Conservation (phyloP, 1,140 invertebrate genomes). For the Wasmannia auropunctata region DNA sequence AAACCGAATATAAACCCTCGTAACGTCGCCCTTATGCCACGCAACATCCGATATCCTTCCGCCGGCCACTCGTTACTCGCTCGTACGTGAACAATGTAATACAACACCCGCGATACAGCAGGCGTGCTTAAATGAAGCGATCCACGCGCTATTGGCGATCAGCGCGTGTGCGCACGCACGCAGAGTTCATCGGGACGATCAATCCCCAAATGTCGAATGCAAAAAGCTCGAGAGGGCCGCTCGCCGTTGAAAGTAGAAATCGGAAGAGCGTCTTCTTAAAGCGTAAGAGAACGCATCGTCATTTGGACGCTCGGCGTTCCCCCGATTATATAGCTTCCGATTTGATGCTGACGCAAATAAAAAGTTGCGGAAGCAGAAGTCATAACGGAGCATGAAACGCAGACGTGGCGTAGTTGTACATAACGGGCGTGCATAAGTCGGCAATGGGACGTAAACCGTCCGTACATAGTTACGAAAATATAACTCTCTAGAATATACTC, state of each 20-base stretch:
- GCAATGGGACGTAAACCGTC: constrained; percentile 8
- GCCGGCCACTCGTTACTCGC: constrained; percentile 22
- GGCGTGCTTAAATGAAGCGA: constrained; percentile 67
- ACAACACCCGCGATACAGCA: constrained; percentile 73
- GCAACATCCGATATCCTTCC: constrained; percentile 74
- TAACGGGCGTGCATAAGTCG: constrained; percentile 13
- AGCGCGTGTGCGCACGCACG: constrained; percentile 10
- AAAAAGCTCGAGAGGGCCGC: background rate
- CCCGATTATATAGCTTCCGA: constrained; percentile 20
- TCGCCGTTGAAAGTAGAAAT: constrained; percentile 1
- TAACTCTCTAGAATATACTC: constrained; percentile 12
- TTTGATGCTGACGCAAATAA: constrained; percentile 49
- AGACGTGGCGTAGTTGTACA: background rate
- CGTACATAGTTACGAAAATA: constrained; percentile 23
- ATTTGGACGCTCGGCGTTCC: constrained; percentile 17
- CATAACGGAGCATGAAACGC: constrained; percentile 35
- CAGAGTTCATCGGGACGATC: constrained; percentile 46
- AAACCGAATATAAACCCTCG: constrained; percentile 29
- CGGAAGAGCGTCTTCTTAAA: background rate
- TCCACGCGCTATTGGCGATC: constrained; percentile 22
- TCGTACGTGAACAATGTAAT: constrained; percentile 68
- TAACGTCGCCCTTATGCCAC: constrained; percentile 74
- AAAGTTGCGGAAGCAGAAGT: constrained; percentile 30
- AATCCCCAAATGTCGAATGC: constrained; percentile 55
- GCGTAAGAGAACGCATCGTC: constrained; percentile 13